phyloP scores from a whole-genome alignment of 2,888 invertebrate species.

The Thyatira batis region DNA sequence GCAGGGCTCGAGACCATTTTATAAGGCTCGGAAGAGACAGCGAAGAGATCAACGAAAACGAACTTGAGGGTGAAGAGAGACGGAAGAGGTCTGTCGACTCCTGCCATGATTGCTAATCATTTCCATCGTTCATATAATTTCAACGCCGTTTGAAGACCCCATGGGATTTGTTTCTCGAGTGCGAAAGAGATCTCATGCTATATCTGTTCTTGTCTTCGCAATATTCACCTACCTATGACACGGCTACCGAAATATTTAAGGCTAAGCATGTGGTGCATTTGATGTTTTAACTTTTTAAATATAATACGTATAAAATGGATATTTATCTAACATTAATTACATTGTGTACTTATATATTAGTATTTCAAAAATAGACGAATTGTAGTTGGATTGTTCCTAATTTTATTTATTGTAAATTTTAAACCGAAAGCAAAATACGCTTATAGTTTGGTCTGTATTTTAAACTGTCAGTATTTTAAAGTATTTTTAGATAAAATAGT shows the following conservation, averaged over 20 bases:
- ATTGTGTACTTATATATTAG: neutral
- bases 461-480: neutral
- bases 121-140: slow-evolving; percentile 35
- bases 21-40: slow-evolving; percentile 71
- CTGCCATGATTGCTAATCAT: slow-evolving; percentile 67
- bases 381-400: neutral
- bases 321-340: neutral
- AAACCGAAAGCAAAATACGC: slow-evolving; percentile 45
- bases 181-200: neutral
- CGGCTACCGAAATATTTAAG: slow-evolving; percentile 24
- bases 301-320: neutral
- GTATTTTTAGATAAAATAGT: neutral
- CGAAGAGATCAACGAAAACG: slow-evolving; percentile 59
- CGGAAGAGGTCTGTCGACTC: slow-evolving; percentile 57
- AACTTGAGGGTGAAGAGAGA: slow-evolving; percentile 53
- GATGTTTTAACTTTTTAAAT: slow-evolving; percentile 35
- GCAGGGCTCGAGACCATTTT: slow-evolving; percentile 70
- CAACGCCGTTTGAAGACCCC: neutral
- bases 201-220: neutral
- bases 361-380: neutral
- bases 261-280: slow-evolving; percentile 42
- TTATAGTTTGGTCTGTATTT: slow-evolving; percentile 19
- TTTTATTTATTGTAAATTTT: slow-evolving; percentile 11
- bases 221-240: neutral
- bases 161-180: neutral